Base-by-base conservation (phyloP, 2,888 invertebrate genomes). In the Marasmarcha lunaedactyla region DNA sequence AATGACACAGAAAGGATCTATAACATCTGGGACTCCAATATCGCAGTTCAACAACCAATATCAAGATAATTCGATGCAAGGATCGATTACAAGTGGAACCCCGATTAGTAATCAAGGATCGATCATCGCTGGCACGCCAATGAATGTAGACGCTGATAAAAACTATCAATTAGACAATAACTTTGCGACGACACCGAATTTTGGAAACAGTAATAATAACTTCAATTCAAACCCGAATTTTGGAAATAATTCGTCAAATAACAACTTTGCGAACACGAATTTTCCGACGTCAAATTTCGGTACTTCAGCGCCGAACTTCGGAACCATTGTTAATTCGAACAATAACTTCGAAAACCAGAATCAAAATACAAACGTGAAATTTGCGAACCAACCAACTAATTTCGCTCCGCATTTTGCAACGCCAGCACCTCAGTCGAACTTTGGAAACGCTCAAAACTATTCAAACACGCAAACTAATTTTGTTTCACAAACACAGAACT, bases 1-100 rank as follows among this genome's bases (percentile, higher is more conserved):
- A 14, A 72, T 73, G 26, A 14, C 15, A 11, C 14, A 10, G 2
- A 40, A 34, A 34, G 34, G 34, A 4, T 57, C 62, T 0, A 59
- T 62, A 5, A 39, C 53, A 1, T 49, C 53, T 20, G 63, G 63
- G 3, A 58, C 60, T 0, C 56, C 59, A 6, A 42, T 30, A n/a
- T 7, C 30, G n/a, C 7, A 14, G 6, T 4, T 5, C 9, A 6
- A 5, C 11, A 38, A 33, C 33, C n/a, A 33, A n/a, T 27, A 35
- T 1, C 33, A 15, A 2, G 30, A 20, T 14, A 43, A 38, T 13
- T n/a, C 7, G 12, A 36, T 40, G 11, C 41, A 39, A 11, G 51
- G 50, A 4, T 52, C 51, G 0, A 49, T 51, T 5, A 47, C 43
- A 1, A 44, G 43, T 34, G 49, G 46, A 1, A 46, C 49, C 1